A percentile compares a stretch with the other conserved stretches of the same genome.
Evolutionary conservation across 1,140 invertebrate genomes (phyloP).

Genomic region (Aphaenogaster floridana): DNA sequence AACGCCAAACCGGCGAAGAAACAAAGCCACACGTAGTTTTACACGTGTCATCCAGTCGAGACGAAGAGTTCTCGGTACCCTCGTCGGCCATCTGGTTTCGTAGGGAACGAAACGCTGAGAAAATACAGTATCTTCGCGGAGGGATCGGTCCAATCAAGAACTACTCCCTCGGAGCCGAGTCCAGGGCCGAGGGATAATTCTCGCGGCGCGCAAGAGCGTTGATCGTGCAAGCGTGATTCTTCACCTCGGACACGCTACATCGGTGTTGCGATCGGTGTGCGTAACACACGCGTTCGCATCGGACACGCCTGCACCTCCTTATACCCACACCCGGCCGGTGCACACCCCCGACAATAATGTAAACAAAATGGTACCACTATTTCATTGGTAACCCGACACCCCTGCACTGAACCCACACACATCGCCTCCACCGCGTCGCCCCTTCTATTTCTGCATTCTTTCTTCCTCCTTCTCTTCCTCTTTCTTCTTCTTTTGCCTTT

Average conservation of each 20-base stretch:
- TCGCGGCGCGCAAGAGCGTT: constrained; percentile 34
- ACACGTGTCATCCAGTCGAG: constrained; percentile 35
- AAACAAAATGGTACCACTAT: constrained; percentile 87
- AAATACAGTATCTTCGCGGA: constrained; percentile 55
- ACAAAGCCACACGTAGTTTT: constrained; percentile 13
- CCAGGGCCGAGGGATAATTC: constrained; percentile 67
- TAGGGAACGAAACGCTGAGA: constrained; percentile 23
- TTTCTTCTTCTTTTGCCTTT: not conserved
- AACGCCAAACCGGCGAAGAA: not conserved
- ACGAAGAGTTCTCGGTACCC: constrained; percentile 24
- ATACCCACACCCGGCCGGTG: constrained; percentile 17
- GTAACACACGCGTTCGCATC: constrained; percentile 51
- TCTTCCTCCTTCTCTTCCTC: not conserved
- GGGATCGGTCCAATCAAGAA: constrained; percentile 73
- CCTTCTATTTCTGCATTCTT: constrained; percentile 20
- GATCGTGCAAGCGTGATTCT: constrained; percentile 68
- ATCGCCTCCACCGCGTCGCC: constrained; percentile 72
- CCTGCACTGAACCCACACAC: constrained; percentile 83
- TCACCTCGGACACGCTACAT: constrained; percentile 63
- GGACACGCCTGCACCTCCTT: constrained; percentile 38
- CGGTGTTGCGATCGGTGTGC: constrained; percentile 64
- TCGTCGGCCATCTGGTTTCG: constrained; percentile 51
- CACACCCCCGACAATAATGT: constrained; percentile 84
- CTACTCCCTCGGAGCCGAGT: constrained; percentile 41
- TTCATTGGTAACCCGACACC: constrained; percentile 86